Evolutionary conservation across 1,140 invertebrate species (phyloP), one percentile per base, ranked within the genome.

Genomic region (Archegozetes longisetosus): DNA sequence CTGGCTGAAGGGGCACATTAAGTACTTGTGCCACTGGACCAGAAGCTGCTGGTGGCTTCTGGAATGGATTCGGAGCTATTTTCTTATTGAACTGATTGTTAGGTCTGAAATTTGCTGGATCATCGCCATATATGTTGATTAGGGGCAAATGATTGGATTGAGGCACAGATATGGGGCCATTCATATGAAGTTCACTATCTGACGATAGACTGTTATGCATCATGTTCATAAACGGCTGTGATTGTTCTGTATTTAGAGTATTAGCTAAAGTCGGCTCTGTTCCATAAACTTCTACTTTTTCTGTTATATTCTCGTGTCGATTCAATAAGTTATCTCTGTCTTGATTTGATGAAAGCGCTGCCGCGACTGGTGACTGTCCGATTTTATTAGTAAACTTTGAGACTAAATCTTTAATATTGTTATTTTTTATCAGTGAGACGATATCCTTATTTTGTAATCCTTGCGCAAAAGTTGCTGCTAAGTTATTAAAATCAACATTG

Each of bases 21-120:
- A 58, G n/a, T 20, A 58, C 47, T 28, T 58, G 57, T 13, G 25
- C 57, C n/a, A 58, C 57, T 23, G 57, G 57, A 23, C 6, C 20
- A 52, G 50, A 14, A 6, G 4, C n/a, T 9, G 4, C n/a, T 52
- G 50, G 50, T 28, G 9, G 6, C 1, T 50, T 24, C 9, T 24
- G 20, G 12, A 23, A 12, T n/a, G 26, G 46, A n/a, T 50, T 4
- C 22, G 13, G 27, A n/a, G 52, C 24, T 9, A 47, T 47, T 23
- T 49, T 58, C 17, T 50, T 51, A 24, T 58, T 49, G 1, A 58
- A 23, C 2, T 58, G 20, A 24, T 53, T 20, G 26, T 53, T 53
- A 26, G 52, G 20, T 20, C 9, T 53, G 13, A 13, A 6, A 28
- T 53, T 17, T 14, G 12, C 22, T 51, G 9, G 14, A 6, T 51